phyloP scores from a whole-genome alignment of 2,113 vertebrate species.

The Tricholaema leucomelas region DNA sequence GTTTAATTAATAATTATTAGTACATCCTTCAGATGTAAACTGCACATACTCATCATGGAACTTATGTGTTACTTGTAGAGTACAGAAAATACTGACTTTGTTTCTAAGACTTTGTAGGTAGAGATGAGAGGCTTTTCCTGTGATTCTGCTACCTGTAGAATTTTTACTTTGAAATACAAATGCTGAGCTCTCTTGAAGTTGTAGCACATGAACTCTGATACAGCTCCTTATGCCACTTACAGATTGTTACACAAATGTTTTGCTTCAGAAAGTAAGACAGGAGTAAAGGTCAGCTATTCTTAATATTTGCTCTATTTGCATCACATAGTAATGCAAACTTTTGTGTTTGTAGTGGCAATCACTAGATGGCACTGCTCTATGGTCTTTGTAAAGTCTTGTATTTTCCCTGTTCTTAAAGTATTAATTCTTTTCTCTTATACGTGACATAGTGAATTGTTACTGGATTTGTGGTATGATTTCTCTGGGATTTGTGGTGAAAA shows the following conservation, averaged over 20 bases:
- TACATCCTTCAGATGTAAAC: background rate
- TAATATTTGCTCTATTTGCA: background rate
- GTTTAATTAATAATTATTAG: background rate
- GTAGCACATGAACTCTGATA: background rate
- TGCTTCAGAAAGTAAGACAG: background rate
- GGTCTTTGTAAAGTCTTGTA: background rate
- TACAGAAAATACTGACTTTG: background rate
- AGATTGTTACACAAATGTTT: background rate
- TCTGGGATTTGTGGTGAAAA: background rate
- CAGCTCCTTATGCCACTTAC: background rate
- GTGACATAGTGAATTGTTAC: background rate
- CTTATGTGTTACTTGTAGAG: background rate
- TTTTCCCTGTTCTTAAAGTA: background rate
- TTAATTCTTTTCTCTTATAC: background rate
- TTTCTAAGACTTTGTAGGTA: background rate
- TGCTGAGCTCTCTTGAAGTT: background rate
- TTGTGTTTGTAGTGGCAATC: slow-evolving; percentile 30
- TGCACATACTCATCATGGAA: background rate
- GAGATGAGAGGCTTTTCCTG: background rate
- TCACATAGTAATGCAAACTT: background rate
- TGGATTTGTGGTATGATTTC: background rate
- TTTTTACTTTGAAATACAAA: background rate
- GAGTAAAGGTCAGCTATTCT: background rate
- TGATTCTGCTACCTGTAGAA: background rate
- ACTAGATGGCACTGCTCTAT: slow-evolving; percentile 58